phyloP scores from a whole-genome alignment of 2,888 invertebrate genomes.

The Cataglyphis livida region DNA sequence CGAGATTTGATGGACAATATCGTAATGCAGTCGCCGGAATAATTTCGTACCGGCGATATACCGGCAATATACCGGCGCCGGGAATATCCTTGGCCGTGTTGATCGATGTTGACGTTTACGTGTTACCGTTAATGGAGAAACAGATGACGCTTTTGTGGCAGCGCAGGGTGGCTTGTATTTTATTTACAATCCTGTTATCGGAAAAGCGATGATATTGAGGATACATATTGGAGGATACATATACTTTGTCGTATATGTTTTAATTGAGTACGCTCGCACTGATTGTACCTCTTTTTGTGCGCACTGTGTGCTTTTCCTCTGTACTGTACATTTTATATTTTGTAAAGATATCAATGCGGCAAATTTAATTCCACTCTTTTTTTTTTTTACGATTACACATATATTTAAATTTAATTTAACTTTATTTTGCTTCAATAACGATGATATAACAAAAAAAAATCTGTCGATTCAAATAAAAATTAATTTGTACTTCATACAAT shows the following conservation, averaged over 20 bases:
- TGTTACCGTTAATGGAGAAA: constrained; percentile 35
- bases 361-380: constrained; percentile 35
- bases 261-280: constrained; percentile 35
- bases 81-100: constrained; percentile 32
- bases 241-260: constrained; percentile 29
- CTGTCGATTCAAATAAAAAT: constrained; percentile 39
- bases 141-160: constrained; percentile 43
- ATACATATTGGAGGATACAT: not conserved
- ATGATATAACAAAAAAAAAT: constrained; percentile 30
- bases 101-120: constrained; percentile 51
- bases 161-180: constrained; percentile 23
- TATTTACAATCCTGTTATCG: constrained; percentile 41
- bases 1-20: constrained; percentile 56
- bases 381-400: constrained; percentile 12
- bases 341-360: constrained; percentile 8
- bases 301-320: not conserved
- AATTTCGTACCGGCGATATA: constrained; percentile 37
- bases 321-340: constrained; percentile 7
- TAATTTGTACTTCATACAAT: constrained; percentile 21
- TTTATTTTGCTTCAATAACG: constrained; percentile 38
- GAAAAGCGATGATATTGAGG: constrained; percentile 29
- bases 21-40: constrained; percentile 52
- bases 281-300: not conserved
- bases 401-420: constrained; percentile 18
- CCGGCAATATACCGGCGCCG: not conserved